Base-by-base conservation (phyloP, 2,797 vertebrate genomes). In the Propithecus deckenii region DNA sequence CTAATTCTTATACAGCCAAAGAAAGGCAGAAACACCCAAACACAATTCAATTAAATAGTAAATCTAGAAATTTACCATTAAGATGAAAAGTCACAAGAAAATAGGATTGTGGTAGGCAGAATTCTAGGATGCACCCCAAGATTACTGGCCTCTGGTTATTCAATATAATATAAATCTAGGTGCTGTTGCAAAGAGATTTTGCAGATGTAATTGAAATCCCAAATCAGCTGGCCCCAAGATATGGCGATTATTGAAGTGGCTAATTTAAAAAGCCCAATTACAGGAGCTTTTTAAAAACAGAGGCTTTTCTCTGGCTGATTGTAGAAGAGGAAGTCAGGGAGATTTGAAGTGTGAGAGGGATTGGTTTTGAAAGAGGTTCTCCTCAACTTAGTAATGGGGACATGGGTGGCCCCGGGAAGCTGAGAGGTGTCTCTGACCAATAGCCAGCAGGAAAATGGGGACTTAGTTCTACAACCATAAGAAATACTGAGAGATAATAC, bases 31-130 rank as follows among this genome's bases (percentile, higher is more conserved):
- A 83, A 71, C 4, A 46, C 5, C 15, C 18, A 17, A 3, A 28
- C 1, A 35, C 17, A 80, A 30, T 22, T 89, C n/a, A 71, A 35
- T 20, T 69, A 79, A 80, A 76, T 63, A 28, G 50, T 50, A 87
- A 69, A 76, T 78, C 50, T 74, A 52, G 38, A 65, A 69, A 59
- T 61, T 46, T 52, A 52, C 23, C 23, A 81, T 15, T 55, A 78
- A 89, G 30, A 80, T 63, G 43, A 93, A 72, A 86, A 81, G 20
- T 71, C 71, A 38, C 30, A 80, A 59, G 79, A 11, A 79, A 86
- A 79, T 32, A 63, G 41, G 30, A 65, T 18, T 35, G 35, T 32
- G 9, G 41, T 18, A n/a, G n/a, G 35, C 28, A 86, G 28, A 78
- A 89, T 74, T 76, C 48, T 65, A 55, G 61, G n/a, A 61, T 28